These are phyloP conservation scores for Holocentrus rufus DNA, from an alignment of 2,797 vertebrate genomes.

Conservation along the genomic window DNA sequence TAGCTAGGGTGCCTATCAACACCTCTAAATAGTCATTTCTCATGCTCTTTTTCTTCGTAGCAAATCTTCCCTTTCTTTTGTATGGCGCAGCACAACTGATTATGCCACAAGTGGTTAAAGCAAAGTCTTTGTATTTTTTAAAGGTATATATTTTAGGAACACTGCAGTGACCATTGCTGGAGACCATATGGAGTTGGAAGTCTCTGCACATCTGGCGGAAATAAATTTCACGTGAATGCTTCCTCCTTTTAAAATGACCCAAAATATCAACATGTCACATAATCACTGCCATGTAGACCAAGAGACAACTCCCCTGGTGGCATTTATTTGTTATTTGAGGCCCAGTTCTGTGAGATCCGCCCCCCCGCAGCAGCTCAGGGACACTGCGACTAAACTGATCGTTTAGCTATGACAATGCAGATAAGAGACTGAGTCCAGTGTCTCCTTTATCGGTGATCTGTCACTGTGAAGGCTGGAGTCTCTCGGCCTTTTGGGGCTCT, in stretches of 20 bases:
- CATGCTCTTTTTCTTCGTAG: no score
- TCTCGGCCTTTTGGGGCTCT: conserved; percentile 62
- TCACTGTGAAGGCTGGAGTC: conserved; percentile 63
- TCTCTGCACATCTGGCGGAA: not conserved
- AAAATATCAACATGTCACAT: not conserved
- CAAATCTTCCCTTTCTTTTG: not conserved
- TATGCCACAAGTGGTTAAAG: no score
- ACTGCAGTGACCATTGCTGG: no score
- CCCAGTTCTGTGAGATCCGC: conserved; percentile 29
- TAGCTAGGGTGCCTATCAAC: no score
- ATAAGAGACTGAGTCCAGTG: conserved; percentile 74
- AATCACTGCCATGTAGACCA: not conserved
- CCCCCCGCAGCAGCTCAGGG: conserved; percentile 42
- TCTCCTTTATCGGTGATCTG: conserved; percentile 76
- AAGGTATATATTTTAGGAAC: not conserved
- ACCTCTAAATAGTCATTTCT: no score
- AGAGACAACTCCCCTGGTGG: not conserved
- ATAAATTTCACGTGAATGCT: not conserved
- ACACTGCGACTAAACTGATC: conserved; percentile 72
- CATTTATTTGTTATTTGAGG: conserved; percentile 18
- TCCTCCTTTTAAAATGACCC: no score
- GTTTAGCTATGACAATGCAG: conserved; percentile 77
- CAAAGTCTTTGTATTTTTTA: not conserved
- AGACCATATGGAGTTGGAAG: not conserved
- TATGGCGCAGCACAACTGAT: not conserved